Evolutionary conservation across 2,888 invertebrate species (phyloP), one percentile per base, ranked within the genome.

Genomic region (Chaitophorus viminalis): DNA sequence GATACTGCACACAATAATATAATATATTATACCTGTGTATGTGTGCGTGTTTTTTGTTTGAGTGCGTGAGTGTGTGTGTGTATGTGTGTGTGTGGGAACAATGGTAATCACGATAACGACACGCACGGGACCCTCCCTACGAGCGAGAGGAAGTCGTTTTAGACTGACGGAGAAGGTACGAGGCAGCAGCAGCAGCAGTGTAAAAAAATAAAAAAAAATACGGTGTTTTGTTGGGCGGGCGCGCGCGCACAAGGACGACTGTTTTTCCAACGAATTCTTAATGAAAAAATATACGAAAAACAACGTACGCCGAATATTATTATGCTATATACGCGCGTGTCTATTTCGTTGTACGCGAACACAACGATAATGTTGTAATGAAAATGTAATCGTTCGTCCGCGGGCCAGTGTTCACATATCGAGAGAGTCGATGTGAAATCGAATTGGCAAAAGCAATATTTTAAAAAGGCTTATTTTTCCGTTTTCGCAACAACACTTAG

Each of bases 31-130:
- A 68, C 29, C 11, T 68, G 29, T 29, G 25, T 68, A 8, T 29
- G 29, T 68, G 25, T 21, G 21, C 25, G 39, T 65, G 84, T 46
- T 76, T 65, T n/a, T 75, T 75, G 75, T n/a, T 8, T 65, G 21
- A n/a, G 21, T n/a, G n/a, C n/a, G 3, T 36, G 21, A 29, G 39
- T 65, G 84, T 46, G 84, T 76, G 76, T 76, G 76, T 76, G 76
- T 85, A 77, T 68, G 76, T 21, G 84, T 76, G 75, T 84, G 76
- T 76, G 76, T 85, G 84, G 84, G 84, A 85, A 85, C 84, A 85
- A 85, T 85, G 68, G 84, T 77, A 85, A 85, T 85, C 84, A 77
- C 68, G 84, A 85, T 85, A 85, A 85, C 84, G 84, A 85, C 84
- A 85, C 84, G 84, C 84, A 85, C 76, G 77, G 76, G 84, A 77